Evolutionary conservation across 2,113 vertebrate genomes (phyloP).

Genomic region (Nibea coibor): DNA sequence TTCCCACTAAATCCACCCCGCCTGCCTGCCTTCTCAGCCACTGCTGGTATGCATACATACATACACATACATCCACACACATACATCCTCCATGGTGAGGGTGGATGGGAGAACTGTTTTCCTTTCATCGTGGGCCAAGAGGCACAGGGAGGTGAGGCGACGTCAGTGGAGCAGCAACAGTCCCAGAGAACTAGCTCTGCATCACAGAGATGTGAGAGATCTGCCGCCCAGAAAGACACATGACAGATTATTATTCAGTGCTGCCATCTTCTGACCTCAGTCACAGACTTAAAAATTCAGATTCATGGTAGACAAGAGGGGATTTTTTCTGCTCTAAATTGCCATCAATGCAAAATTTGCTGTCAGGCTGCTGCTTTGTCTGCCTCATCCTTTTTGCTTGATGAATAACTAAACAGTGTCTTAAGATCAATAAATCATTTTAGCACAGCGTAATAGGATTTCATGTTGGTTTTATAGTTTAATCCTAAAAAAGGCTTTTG

Average conservation of each 20-base stretch:
- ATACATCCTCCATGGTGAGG: conserved; percentile 42
- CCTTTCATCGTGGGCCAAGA: conserved; percentile 79
- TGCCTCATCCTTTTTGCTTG: too few species aligned
- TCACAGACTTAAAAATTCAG: neutral
- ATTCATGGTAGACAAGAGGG: neutral
- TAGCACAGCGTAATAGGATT: too few species aligned
- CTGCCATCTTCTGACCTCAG: conserved; percentile 55
- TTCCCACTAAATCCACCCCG: conserved; percentile 56
- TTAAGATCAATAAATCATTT: too few species aligned
- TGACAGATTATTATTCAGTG: conserved; percentile 50
- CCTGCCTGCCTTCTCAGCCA: conserved; percentile 60
- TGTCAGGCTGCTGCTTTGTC: too few species aligned
- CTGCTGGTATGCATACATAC: conserved; percentile 40
- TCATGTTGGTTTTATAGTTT: neutral
- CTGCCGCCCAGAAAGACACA: conserved; percentile 71
- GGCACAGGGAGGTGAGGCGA: conserved; percentile 65
- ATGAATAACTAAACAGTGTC: too few species aligned
- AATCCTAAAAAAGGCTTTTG: neutral
- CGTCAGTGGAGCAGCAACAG: conserved; percentile 64
- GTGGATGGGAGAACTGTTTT: conserved; percentile 32
- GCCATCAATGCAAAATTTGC: too few species aligned
- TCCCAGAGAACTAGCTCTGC: conserved; percentile 73
- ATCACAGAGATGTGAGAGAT: conserved; percentile 85
- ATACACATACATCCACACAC: conserved; percentile 44
- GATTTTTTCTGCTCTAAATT: neutral